These are phyloP conservation scores for Cettia cetti DNA, from an alignment of 2,113 vertebrate species.

Conservation along the genomic window DNA sequence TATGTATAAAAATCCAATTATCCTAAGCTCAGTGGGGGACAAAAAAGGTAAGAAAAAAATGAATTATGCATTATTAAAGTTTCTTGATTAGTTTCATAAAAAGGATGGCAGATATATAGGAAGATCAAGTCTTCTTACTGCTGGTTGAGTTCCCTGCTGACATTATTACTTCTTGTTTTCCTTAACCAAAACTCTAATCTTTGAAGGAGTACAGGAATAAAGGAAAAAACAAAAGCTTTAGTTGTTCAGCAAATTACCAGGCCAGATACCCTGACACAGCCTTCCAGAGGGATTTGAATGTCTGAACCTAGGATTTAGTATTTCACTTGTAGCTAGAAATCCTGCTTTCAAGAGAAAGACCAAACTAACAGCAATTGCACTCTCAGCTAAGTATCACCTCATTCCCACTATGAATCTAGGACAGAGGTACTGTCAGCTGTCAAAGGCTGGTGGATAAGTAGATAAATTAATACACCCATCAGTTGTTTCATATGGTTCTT, in stretches of 20 bases:
- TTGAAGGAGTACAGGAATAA: neutral
- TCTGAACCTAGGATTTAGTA: neutral
- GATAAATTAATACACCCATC: conserved; percentile 15
- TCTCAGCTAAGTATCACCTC: neutral
- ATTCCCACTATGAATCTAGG: neutral
- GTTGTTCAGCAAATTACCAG: neutral
- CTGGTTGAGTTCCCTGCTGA: neutral
- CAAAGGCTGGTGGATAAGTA: neutral
- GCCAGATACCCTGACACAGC: neutral
- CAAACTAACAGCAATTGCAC: neutral
- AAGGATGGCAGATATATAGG: neutral
- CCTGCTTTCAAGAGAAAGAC: neutral
- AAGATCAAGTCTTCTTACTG: neutral
- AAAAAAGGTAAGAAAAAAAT: neutral
- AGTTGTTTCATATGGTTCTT: neutral
- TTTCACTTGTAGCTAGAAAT: neutral
- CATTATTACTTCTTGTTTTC: neutral
- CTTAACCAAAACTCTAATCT: neutral
- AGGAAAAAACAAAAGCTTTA: neutral
- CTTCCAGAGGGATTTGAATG: neutral
- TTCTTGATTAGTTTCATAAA: neutral
- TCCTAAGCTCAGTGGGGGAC: neutral
- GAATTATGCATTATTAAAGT: neutral
- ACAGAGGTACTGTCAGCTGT: neutral
- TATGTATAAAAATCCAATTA: neutral